Conservation (phyloP, 2,797 vertebrate genomes). For the Aulostomus chinensis region DNA sequence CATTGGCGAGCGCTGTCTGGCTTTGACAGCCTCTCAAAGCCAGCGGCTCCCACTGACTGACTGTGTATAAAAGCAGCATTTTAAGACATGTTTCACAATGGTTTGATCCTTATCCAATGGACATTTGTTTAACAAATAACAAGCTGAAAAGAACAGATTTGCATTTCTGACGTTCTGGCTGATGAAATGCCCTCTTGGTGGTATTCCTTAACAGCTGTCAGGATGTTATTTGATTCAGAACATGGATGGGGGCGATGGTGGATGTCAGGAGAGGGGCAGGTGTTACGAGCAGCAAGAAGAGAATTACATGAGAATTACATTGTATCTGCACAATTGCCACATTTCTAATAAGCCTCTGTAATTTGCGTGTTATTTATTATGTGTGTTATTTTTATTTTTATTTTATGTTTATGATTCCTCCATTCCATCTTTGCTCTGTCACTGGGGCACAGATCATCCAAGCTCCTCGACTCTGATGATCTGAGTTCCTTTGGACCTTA, state of each 20-base stretch:
- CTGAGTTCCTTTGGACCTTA: too few relatives aligned
- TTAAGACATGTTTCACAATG: conserved; percentile 59
- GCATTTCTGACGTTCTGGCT: conserved; percentile 15
- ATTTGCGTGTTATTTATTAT: too few relatives aligned
- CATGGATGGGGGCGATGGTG: too few relatives aligned
- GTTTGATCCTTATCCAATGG: conserved; percentile 5
- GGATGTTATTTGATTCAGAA: too few relatives aligned
- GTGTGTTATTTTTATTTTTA: background rate
- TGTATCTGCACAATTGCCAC: too few relatives aligned
- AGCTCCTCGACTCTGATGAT: too few relatives aligned
- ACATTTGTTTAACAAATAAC: conserved; percentile 36
- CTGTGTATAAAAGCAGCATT: conserved; percentile 49
- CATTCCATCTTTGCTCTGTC: conserved; percentile 7
- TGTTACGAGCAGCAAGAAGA: too few relatives aligned
- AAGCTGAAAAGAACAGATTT: conserved; percentile 3
- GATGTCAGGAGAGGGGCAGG: too few relatives aligned
- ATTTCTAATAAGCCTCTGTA: too few relatives aligned
- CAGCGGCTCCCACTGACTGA: conserved; percentile 16
- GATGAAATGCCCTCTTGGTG: conserved; percentile 40
- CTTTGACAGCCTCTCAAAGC: conserved; percentile 72
- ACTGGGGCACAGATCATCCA: too few relatives aligned
- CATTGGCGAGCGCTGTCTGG: conserved; percentile 57
- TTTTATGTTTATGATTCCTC: background rate
- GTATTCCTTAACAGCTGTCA: conserved; percentile 19
- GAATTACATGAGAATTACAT: too few relatives aligned